phyloP scores from a whole-genome alignment of 1,140 invertebrate genomes.

The Meloidogyne hapla region DNA sequence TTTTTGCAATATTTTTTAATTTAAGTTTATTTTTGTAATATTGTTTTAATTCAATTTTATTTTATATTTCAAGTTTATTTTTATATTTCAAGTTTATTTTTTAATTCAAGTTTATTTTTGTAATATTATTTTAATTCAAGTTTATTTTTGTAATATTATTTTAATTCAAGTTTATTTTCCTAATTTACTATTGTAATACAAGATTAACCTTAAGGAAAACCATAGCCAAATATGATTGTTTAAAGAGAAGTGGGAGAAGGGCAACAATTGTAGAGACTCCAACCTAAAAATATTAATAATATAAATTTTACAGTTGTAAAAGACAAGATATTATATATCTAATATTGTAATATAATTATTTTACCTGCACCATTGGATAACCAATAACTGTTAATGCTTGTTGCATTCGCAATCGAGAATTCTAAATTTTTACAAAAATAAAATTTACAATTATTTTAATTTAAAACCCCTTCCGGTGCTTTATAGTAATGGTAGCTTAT shows the following conservation, averaged over 20 bases:
- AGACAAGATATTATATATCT: no score
- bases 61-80: no score
- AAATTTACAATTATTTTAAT: neutral
- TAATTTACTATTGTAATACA: neutral
- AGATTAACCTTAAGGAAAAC: slow-evolving; percentile 51
- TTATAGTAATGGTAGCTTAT: slow-evolving; percentile 68
- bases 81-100: no score
- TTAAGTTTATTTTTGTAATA: no score
- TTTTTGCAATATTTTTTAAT: no score
- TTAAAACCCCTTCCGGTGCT: slow-evolving; percentile 64
- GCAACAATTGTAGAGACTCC: slow-evolving; percentile 62
- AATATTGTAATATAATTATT: neutral
- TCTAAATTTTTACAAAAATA: slow-evolving; percentile 39
- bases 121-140: no score
- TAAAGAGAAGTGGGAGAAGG: slow-evolving; percentile 54
- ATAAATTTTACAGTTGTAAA: neutral
- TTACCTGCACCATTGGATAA: slow-evolving; percentile 59
- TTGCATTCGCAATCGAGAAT: slow-evolving; percentile 49
- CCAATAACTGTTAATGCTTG: slow-evolving; percentile 54
- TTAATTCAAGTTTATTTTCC: neutral
- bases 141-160: no score
- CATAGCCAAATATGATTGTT: slow-evolving; percentile 59
- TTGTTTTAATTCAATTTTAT: no score
- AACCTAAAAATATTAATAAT: slow-evolving; percentile 31
- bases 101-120: no score